Conservation (phyloP, 1,140 invertebrate genomes). For the Telenomus remus region DNA sequence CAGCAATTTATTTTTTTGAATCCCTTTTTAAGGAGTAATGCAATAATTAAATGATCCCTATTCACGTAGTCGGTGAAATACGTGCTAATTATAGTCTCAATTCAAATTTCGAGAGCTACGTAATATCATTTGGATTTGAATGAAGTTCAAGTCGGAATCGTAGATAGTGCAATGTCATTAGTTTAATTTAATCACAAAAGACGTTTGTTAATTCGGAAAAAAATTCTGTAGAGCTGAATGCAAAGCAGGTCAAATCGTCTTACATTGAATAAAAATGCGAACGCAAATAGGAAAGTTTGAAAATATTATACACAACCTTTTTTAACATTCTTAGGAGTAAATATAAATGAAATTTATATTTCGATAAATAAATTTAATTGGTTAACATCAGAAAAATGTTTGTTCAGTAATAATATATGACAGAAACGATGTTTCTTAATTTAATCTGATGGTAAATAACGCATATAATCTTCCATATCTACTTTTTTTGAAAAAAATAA, state of each 20-base stretch:
- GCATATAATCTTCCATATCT: too few species aligned
- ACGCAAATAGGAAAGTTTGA: not conserved
- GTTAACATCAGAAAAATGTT: too few species aligned
- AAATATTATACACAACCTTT: too few species aligned
- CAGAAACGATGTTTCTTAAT: too few species aligned
- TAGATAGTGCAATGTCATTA: constrained; percentile 33
- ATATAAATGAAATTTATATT: too few species aligned
- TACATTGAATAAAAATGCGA: not conserved
- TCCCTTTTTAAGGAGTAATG: constrained; percentile 18
- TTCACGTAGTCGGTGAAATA: constrained; percentile 37
- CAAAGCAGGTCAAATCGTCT: too few species aligned
- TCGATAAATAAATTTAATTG: too few species aligned
- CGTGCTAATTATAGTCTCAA: constrained; percentile 48
- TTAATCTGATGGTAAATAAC: too few species aligned
- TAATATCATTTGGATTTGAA: constrained; percentile 41
- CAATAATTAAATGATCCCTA: constrained; percentile 36
- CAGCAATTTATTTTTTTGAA: constrained; percentile 16
- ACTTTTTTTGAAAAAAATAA: constrained; percentile 20
- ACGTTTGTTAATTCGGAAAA: constrained; percentile 28
- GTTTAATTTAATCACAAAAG: constrained; percentile 45
- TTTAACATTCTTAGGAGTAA: too few species aligned
- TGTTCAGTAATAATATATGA: too few species aligned
- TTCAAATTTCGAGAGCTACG: constrained; percentile 40
- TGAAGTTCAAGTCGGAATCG: constrained; percentile 34
- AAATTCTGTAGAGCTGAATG: constrained; percentile 3